Evolutionary conservation across 2,113 vertebrate species (phyloP).

Genomic region (Bubo bubo): DNA sequence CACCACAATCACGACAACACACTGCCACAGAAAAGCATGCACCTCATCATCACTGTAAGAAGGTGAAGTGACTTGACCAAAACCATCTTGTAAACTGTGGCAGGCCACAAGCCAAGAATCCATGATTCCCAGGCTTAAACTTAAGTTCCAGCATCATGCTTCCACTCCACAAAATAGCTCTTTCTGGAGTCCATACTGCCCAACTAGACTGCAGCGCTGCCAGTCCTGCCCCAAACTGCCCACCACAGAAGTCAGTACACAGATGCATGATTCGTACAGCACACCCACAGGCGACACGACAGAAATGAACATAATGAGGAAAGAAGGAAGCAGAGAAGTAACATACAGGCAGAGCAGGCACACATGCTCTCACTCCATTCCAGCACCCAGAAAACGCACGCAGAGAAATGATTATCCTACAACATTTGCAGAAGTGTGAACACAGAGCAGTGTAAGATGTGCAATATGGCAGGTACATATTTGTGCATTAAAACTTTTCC

Average conservation of each 20-base stretch:
- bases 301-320: background rate
- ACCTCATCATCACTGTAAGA: background rate
- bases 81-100: background rate
- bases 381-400: background rate
- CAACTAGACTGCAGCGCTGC: background rate
- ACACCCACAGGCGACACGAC: rapidly evolving
- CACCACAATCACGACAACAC: background rate
- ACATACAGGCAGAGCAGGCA: background rate
- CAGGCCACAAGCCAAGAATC: background rate
- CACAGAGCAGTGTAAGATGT: background rate
- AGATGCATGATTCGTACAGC: background rate
- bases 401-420: background rate
- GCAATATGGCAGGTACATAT: background rate
- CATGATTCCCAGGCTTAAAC: background rate
- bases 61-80: background rate
- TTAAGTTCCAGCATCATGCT: background rate
- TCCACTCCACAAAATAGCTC: background rate
- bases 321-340: background rate
- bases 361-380: background rate
- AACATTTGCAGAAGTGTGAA: background rate
- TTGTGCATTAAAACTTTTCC: background rate
- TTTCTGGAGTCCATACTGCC: background rate
- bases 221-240: background rate
- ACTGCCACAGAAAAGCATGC: background rate
- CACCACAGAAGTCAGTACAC: no score